Conservation (phyloP, 2,888 invertebrate species). For the Portevinia maculata region DNA sequence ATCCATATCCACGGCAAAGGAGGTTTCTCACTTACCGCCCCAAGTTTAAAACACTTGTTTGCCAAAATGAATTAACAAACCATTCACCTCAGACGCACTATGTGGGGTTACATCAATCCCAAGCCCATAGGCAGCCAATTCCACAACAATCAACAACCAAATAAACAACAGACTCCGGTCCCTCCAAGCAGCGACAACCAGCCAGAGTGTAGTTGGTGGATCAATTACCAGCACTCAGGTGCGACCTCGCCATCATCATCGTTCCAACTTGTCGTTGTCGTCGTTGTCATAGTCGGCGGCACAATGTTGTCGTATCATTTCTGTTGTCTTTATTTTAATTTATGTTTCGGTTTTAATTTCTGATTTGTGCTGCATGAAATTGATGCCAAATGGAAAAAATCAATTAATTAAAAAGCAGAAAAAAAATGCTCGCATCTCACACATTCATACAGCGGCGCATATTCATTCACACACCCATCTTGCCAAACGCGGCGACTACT, state of each 20-base stretch:
- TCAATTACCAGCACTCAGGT: conserved; percentile 72
- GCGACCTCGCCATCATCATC: conserved; percentile 64
- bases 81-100: conserved; percentile 10
- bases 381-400: conserved; percentile 73
- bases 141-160: conserved; percentile 41
- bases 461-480: conserved; percentile 52
- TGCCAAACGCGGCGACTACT: conserved; percentile 27
- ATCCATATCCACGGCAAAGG: neutral
- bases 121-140: conserved; percentile 12
- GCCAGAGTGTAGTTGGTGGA: conserved; percentile 53
- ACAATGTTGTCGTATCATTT: conserved; percentile 36
- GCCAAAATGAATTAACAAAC: conserved; percentile 15
- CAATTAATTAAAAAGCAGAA: conserved; percentile 73
- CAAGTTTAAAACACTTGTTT: neutral
- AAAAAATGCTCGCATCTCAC: conserved; percentile 48
- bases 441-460: conserved; percentile 17
- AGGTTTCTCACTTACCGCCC: no score
- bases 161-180: conserved; percentile 40
- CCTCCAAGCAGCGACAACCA: conserved; percentile 7
- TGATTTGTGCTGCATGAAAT: conserved; percentile 75
- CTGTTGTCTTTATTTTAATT: conserved; percentile 72
- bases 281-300: conserved; percentile 7
- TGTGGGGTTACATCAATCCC: conserved; percentile 3
- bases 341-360: conserved; percentile 74
- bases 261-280: conserved; percentile 1